Conservation (phyloP, 2,797 vertebrate species). For the Antrozous pallidus region DNA sequence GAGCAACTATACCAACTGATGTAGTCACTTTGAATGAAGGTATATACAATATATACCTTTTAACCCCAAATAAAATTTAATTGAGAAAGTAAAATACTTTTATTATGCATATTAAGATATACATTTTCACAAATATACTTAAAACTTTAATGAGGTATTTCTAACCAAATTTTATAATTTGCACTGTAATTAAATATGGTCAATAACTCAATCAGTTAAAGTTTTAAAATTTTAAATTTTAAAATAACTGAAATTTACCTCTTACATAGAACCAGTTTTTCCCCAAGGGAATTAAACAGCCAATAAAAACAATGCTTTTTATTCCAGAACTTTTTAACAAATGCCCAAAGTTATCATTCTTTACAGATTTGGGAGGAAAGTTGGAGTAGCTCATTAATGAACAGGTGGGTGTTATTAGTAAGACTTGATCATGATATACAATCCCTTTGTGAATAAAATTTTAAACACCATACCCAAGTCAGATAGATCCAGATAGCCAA, state of each 20-base stretch:
- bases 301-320: slow-evolving; percentile 37
- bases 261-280: neutral
- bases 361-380: neutral
- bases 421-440: neutral
- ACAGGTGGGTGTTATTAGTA: slow-evolving; percentile 1
- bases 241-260: slow-evolving; percentile 18
- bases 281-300: neutral
- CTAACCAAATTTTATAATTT: neutral
- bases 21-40: neutral
- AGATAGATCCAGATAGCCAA: neutral
- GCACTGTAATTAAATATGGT: neutral
- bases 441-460: neutral
- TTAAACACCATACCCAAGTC: neutral
- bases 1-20: neutral
- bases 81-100: neutral
- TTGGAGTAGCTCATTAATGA: neutral
- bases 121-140: neutral
- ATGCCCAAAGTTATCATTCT: neutral
- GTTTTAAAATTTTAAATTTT: slow-evolving; percentile 26
- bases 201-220: neutral
- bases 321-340: neutral
- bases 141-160: slow-evolving; percentile 3
- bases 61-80: slow-evolving; percentile 27
- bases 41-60: neutral
- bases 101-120: neutral